Evolutionary conservation across 2,888 invertebrate species (phyloP), one percentile per base, ranked within the genome.

Genomic region (Isotomurus palustris): DNA sequence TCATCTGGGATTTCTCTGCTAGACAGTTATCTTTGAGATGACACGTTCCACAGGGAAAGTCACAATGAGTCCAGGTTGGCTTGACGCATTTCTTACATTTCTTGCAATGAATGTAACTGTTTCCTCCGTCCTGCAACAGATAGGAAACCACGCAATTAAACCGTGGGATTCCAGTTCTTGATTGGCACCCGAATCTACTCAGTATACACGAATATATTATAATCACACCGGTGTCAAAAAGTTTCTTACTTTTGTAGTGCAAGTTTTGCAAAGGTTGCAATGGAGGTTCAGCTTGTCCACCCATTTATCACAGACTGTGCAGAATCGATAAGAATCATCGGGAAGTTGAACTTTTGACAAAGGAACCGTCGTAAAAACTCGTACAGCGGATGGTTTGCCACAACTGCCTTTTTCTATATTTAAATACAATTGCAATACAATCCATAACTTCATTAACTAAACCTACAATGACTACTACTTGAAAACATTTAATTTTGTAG

Each of bases 21-120:
- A n/a, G n/a, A n/a, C n/a, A n/a, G n/a, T n/a, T 10, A 44, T 54
- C 25, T 19, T 14, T 3, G 27, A 59, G 56, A 48, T 62, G 58
- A 44, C 56, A 62, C 8, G 17, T 27, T 40, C 14, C 19, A 48
- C 62, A 62, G 2, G 40, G 45, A 1, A 25, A 29, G 22, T 29
- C 6, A 32, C 64, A 64, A 25, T 64, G 64, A 10, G n/a, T 54
- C 64, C 64, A 64, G 10, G 48, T 56, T 8, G 61, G 58, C 22
- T 64, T 64, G 12, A 64, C 58, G 28, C 64, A 64, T 44, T 45
- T 58, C 35, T 41, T 10, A 35, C 64, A 64, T 19, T 38, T 45
- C 1, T 35, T 21, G 27, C 64, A 64, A 27, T 64, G 64, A 1
- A 14, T 19, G 35, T 61, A 64, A 1, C 48, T 41, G 17, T 45